Evolutionary conservation across 2,797 vertebrate genomes (phyloP).

Genomic region (Thamnophis elegans): DNA sequence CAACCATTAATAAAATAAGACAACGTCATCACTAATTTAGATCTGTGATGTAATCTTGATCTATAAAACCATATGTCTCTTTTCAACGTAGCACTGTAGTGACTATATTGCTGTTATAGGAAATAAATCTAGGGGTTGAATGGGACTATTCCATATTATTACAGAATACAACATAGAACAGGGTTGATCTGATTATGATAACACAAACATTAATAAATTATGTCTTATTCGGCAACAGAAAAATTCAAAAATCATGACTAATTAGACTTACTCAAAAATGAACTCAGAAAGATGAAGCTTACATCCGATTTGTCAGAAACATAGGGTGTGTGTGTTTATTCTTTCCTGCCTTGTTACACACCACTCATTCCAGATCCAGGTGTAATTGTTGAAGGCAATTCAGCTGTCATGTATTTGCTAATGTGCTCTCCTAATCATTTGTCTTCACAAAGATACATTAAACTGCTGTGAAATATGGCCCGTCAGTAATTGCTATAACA

Average conservation of each 20-base stretch:
- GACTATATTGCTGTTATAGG: neutral
- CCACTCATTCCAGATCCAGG: neutral
- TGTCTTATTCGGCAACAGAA: neutral
- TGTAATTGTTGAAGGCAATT: neutral
- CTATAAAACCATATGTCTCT: neutral
- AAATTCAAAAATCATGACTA: neutral
- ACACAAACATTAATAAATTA: neutral
- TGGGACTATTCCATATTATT: neutral
- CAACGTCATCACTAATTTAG: neutral
- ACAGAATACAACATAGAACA: neutral
- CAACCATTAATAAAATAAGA: neutral
- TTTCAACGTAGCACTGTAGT: neutral
- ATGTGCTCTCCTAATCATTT: slow-evolving; percentile 24
- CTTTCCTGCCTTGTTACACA: slow-evolving; percentile 6
- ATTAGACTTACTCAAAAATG: neutral
- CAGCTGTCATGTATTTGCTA: slow-evolving; percentile 10
- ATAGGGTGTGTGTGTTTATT: neutral
- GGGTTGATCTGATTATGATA: neutral
- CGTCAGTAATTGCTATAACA: slow-evolving; percentile 21
- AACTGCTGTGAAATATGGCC: slow-evolving; percentile 16
- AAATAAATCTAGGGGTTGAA: neutral
- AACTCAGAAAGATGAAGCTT: neutral
- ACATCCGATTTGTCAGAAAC: neutral
- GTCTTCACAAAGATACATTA: slow-evolving; percentile 43
- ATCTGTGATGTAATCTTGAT: neutral